Base-by-base conservation (phyloP, 1,140 invertebrate species). In the Forficula auricularia region DNA sequence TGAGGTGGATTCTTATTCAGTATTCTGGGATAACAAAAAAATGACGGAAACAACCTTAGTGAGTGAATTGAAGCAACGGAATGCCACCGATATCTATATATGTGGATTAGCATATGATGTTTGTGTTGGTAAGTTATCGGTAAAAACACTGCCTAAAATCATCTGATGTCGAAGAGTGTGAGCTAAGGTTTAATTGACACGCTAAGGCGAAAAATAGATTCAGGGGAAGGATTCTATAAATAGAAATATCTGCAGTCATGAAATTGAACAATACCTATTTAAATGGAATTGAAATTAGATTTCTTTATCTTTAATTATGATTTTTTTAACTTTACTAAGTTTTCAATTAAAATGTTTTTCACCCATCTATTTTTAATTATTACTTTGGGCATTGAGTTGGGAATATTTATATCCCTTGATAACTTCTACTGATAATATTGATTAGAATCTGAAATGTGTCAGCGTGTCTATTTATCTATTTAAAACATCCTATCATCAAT, bases 21-120 rank as follows among this genome's bases (percentile, higher is more conserved):
- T 92, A 12, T 98, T 98, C 66, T 94, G 83, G 81, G 92, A 98
- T 62, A 97, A 97, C 64, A 82, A 86, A 57, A 88, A 87, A 59
- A 59, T 88, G 19, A 81, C 79, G 1, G 75, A 90, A 52, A 97
- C 91, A 3, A 79, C 79, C 14, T 62, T 98, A n/a, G 74, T 76
- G 46, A 68, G 72, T 1, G 78, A 92, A 56, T 64, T 98, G 30
- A 71, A 77, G 33, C 64, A 76, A 54, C 75, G 78, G 50, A 75
- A 76, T 31, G 79, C 87, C 9, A 91, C 89, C 4, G 90, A 95
- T 59, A 82, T 97, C 44, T 96, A 88, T 58, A 78, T 95, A 10
- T 95, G 89, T 60, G 94, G 94, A 0, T 63, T 98, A 33, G 92
- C 94, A 0, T 90, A 90, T 54, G 94, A 98, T 60, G 82, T 96